Percentiles rank a stretch among this genome's conserved stretches.
phyloP scores from a whole-genome alignment of 2,888 invertebrate genomes.

The Phoenoteleia sp. region DNA sequence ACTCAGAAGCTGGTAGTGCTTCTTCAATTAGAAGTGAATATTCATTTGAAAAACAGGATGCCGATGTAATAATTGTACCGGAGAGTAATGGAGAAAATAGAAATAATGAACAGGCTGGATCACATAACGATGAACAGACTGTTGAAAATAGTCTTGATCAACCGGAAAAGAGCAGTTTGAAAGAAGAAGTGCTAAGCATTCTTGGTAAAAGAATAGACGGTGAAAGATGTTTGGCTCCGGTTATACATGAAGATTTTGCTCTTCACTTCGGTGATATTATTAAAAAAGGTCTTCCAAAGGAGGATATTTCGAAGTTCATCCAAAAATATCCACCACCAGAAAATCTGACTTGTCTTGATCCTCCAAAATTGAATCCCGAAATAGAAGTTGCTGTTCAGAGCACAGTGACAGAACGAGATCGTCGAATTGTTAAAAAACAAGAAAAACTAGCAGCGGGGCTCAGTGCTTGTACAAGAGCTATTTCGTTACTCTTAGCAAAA shows the following conservation, averaged over 20 bases:
- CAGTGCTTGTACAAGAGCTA: conserved; percentile 19
- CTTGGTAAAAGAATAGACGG: conserved; percentile 14
- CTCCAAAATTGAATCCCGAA: conserved; percentile 31
- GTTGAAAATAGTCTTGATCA: background rate
- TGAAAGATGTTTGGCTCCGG: conserved; percentile 2
- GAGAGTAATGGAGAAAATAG: too few species aligned
- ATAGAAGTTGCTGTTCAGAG: conserved; percentile 9
- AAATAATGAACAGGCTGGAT: background rate
- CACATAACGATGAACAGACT: background rate
- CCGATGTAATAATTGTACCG: too few species aligned
- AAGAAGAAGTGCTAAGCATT: conserved; percentile 5
- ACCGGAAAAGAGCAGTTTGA: background rate
- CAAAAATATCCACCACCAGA: conserved; percentile 38
- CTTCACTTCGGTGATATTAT: conserved; percentile 19
- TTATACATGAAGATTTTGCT: conserved; percentile 28
- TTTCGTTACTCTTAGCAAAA: background rate
- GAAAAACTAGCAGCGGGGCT: conserved; percentile 41
- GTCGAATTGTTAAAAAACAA: conserved; percentile 47
- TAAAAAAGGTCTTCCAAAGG: conserved; percentile 17
- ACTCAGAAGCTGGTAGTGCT: too few species aligned
- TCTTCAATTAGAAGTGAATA: too few species aligned
- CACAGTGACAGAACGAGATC: conserved; percentile 4
- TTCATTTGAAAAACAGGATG: too few species aligned
- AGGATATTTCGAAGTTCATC: conserved; percentile 13
- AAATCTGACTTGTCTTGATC: conserved; percentile 29